Evolutionary conservation across 2,113 vertebrate genomes (phyloP), one percentile per base, ranked within the genome.

Genomic region (Phasianus colchicus): DNA sequence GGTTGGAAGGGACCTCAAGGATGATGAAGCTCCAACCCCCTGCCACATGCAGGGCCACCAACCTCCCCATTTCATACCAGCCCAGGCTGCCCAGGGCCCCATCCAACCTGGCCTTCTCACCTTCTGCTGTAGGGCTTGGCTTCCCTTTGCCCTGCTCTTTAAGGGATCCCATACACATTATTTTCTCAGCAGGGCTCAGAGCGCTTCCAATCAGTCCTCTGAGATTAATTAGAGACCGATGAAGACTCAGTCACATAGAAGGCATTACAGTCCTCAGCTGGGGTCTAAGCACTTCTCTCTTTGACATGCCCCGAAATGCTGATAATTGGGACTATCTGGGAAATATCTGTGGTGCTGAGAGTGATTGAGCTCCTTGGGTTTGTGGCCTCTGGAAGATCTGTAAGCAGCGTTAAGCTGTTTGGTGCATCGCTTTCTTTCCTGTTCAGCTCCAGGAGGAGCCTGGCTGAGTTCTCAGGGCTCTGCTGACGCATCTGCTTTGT

Each of bases 401-500:
- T 45, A 71, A 5, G 11, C 0, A 0, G 20, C 11, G 25, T 57
- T 63, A 15, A 70, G 71, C 2, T 13, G 42, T 4, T 19, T 11
- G 60, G 27, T 36, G 71, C 6, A 0, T 6, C 3, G n/a, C 2
- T 36, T 48, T 32, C 48, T 38, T 11, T 20, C 65, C 27, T 17
- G 36, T 3, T 0, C 42, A 24, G 7, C 43, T 25, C 3, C 1
- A 34, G 65, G 7, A 45, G 4, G 52, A 82, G 57, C 48, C 42
- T 13, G 63, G 15, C 38, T 32, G 77, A 52, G 14, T 0, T 25
- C 25, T 5, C 19, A 40, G 57, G 58, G 70, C 66, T 78, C 14
- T 10, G 18, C 73, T 47, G 10, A 13, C 1, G 0, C 66, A 1
- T 19, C 30, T 0, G 0, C 5, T 61, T 48, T 64, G 78, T 29